A percentile compares a stretch with the other conserved stretches of the same genome.
Evolutionary conservation across 1,140 invertebrate species (phyloP).

Genomic region (Drosophila bocqueti): DNA sequence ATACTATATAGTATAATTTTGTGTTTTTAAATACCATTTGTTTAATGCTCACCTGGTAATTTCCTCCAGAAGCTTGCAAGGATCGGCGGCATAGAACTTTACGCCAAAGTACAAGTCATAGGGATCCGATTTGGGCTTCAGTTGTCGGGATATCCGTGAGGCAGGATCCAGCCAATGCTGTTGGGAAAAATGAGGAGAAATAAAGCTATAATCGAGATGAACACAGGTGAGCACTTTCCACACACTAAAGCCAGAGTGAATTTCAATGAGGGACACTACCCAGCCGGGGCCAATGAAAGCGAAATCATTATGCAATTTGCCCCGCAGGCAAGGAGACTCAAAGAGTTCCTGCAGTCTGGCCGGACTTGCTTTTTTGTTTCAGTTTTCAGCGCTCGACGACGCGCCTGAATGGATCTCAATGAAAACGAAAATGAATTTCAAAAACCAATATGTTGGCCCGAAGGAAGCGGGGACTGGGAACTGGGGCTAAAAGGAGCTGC

Average conservation of each 20-base stretch:
- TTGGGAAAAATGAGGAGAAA: neutral
- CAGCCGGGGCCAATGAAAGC: conserved; percentile 53
- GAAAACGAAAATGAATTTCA: conserved; percentile 84
- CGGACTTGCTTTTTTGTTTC: conserved; percentile 56
- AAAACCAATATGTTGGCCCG: conserved; percentile 77
- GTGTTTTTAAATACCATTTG: neutral
- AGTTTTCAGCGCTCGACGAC: conserved; percentile 61
- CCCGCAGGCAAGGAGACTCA: conserved; percentile 53
- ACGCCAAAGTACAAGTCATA: conserved; percentile 98
- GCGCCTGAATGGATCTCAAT: conserved; percentile 79
- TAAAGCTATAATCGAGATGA: conserved; percentile 65
- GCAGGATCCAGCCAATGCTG: conserved; percentile 96
- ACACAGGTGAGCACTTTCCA: conserved; percentile 15
- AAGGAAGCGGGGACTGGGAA: conserved; percentile 16
- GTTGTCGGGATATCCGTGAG: conserved; percentile 92
- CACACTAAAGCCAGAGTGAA: conserved; percentile 20
- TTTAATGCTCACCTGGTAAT: conserved; percentile 92
- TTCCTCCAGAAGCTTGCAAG: conserved; percentile 97
- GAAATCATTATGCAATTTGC: conserved; percentile 68
- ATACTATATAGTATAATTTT: neutral
- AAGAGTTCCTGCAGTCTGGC: conserved; percentile 50
- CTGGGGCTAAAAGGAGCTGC: neutral
- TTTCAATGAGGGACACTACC: conserved; percentile 55
- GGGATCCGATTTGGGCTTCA: conserved; percentile 90
- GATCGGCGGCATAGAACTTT: conserved; percentile 99